Evolutionary conservation across 2,113 vertebrate species (phyloP).

Genomic region (Gambusia affinis): DNA sequence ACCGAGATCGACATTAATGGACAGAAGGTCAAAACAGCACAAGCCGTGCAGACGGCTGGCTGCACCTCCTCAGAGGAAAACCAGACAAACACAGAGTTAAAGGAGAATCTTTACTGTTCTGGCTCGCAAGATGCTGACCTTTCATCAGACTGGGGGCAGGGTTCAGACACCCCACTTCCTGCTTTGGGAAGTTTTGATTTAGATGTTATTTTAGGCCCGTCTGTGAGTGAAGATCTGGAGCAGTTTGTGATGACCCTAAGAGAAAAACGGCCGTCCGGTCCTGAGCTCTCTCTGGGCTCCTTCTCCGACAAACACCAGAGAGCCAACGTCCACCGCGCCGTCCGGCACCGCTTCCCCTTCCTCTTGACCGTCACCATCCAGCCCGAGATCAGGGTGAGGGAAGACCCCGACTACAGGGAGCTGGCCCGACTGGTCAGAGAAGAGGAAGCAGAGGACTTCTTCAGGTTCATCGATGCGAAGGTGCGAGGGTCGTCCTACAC

Average conservation of each 20-base stretch:
- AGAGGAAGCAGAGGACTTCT: slow-evolving; percentile 88
- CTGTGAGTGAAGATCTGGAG: slow-evolving; percentile 73
- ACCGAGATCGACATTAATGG: slow-evolving; percentile 84
- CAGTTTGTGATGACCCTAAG: slow-evolving; percentile 80
- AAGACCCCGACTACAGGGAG: slow-evolving; percentile 86
- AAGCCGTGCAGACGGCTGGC: not conserved
- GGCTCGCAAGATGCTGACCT: slow-evolving; percentile 23
- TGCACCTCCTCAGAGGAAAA: slow-evolving; percentile 19
- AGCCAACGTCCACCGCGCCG: slow-evolving; percentile 84
- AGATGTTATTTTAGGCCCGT: slow-evolving; percentile 78
- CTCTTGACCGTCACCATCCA: slow-evolving; percentile 86
- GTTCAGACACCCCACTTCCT: slow-evolving; percentile 14
- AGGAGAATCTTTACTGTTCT: slow-evolving; percentile 13
- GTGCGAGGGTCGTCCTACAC: slow-evolving; percentile 84
- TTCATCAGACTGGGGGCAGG: not conserved
- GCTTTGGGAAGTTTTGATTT: slow-evolving; percentile 69
- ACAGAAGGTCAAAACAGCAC: slow-evolving; percentile 48
- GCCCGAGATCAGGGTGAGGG: slow-evolving; percentile 86
- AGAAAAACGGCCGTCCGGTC: not conserved
- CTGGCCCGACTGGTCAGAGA: slow-evolving; percentile 87
- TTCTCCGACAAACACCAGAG: slow-evolving; percentile 84
- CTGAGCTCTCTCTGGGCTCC: slow-evolving; percentile 83
- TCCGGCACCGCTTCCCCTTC: slow-evolving; percentile 89
- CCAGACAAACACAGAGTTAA: slow-evolving; percentile 9
- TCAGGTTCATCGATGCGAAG: slow-evolving; percentile 92